phyloP scores from a whole-genome alignment of 2,113 vertebrate species.

The Periophthalmus modestus region DNA sequence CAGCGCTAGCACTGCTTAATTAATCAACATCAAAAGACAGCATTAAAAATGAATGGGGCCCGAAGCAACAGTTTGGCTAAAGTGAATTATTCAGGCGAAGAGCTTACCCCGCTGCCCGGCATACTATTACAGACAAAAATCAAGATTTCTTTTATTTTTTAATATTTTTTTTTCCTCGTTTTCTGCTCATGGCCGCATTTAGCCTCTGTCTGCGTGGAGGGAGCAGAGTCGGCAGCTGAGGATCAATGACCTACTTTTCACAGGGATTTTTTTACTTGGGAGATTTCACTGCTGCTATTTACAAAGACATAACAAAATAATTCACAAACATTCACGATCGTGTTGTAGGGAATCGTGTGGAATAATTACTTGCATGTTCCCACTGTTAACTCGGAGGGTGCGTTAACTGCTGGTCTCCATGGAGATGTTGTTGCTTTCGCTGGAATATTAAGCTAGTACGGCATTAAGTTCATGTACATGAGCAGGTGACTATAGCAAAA shows the following conservation, averaged over 20 bases:
- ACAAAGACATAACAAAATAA: background rate
- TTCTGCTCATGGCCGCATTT: slow-evolving; percentile 56
- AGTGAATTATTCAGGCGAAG: slow-evolving; percentile 77
- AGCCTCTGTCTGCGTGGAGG: slow-evolving; percentile 55
- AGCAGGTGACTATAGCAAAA: no score
- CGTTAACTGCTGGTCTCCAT: background rate
- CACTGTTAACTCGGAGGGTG: no score
- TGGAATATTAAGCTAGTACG: background rate
- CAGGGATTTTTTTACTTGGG: slow-evolving; percentile 45
- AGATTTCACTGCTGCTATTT: slow-evolving; percentile 43
- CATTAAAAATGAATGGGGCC: slow-evolving; percentile 81
- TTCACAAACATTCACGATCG: no score
- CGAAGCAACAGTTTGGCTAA: slow-evolving; percentile 79
- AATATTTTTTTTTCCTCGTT: background rate
- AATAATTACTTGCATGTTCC: no score
- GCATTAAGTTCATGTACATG: no score
- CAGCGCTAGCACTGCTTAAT: slow-evolving; percentile 78
- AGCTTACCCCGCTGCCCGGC: slow-evolving; percentile 69
- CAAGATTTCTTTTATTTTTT: slow-evolving; percentile 41
- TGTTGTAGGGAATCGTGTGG: background rate
- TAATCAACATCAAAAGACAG: slow-evolving; percentile 81
- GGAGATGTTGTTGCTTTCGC: background rate
- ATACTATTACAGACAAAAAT: slow-evolving; percentile 69
- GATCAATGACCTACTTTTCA: slow-evolving; percentile 58
- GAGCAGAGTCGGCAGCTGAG: slow-evolving; percentile 53